phyloP scores from a whole-genome alignment of 2,113 vertebrate species.

The Myrmecophaga tridactyla region DNA sequence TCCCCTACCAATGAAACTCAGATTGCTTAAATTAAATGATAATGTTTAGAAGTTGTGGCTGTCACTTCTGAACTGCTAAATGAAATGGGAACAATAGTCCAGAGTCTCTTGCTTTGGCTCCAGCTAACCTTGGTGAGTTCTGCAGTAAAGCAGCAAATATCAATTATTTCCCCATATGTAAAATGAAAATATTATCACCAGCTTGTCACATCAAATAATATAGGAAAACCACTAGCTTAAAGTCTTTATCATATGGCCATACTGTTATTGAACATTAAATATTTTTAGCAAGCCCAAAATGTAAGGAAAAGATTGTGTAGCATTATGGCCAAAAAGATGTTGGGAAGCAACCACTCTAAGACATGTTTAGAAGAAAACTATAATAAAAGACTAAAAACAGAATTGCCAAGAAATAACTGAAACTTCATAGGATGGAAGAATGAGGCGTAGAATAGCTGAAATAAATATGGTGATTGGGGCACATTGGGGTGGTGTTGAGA shows the following conservation, averaged over 20 bases:
- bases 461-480: background rate
- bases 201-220: constrained; percentile 12
- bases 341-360: constrained; percentile 10
- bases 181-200: constrained; percentile 58
- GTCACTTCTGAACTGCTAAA: constrained; percentile 42
- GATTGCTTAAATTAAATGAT: constrained; percentile 61
- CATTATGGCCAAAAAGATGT: constrained; percentile 32
- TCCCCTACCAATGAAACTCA: background rate
- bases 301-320: background rate
- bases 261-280: background rate
- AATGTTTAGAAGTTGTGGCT: constrained; percentile 1
- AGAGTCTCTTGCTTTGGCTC: background rate
- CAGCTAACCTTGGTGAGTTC: background rate
- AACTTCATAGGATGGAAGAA: background rate
- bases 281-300: constrained; percentile 43
- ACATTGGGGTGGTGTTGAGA: background rate
- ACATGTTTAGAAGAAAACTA: constrained; percentile 32
- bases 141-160: background rate
- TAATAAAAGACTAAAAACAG: background rate
- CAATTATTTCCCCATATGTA: background rate
- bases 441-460: background rate
- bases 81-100: background rate
- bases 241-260: constrained; percentile 3
- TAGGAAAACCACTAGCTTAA: background rate
- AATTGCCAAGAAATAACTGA: background rate